Percentiles rank a stretch among this genome's conserved stretches.
Evolutionary conservation across 1,140 invertebrate genomes (phyloP).

Genomic region (Sycophaga agraensis): DNA sequence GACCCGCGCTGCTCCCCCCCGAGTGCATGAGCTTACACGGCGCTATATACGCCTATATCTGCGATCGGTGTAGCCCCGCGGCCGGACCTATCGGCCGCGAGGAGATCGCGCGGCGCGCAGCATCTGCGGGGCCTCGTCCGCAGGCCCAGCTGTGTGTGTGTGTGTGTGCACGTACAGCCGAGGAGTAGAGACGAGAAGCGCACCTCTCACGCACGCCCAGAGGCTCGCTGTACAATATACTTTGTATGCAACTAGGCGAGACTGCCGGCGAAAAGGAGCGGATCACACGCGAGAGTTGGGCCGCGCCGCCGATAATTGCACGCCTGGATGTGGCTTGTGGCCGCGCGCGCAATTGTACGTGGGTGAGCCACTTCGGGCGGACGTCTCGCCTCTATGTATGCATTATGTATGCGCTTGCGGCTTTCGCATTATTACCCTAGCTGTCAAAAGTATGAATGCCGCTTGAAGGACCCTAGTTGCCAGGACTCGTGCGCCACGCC

Average conservation of each 20-base stretch:
- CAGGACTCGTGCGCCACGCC: too few species aligned
- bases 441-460: too few species aligned
- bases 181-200: background rate
- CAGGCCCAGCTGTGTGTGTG: background rate
- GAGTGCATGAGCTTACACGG: too few species aligned
- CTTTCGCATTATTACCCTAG: too few species aligned
- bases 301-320: too few species aligned
- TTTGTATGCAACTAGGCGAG: background rate
- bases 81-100: background rate
- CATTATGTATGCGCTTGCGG: too few species aligned
- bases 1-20: too few species aligned
- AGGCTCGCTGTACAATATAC: background rate
- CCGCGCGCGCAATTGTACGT: background rate
- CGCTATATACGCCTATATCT: too few species aligned
- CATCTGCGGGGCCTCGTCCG: background rate
- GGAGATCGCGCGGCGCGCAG: background rate
- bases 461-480: too few species aligned
- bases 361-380: background rate
- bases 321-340: slow-evolving; percentile 13
- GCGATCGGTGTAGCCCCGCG: too few species aligned
- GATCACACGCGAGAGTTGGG: slow-evolving; percentile 12
- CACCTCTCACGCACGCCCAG: background rate
- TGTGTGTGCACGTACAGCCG: background rate
- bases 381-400: too few species aligned
- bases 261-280: too few species aligned